phyloP scores from a whole-genome alignment of 2,113 vertebrate species.

The Prietella phreatophila region DNA sequence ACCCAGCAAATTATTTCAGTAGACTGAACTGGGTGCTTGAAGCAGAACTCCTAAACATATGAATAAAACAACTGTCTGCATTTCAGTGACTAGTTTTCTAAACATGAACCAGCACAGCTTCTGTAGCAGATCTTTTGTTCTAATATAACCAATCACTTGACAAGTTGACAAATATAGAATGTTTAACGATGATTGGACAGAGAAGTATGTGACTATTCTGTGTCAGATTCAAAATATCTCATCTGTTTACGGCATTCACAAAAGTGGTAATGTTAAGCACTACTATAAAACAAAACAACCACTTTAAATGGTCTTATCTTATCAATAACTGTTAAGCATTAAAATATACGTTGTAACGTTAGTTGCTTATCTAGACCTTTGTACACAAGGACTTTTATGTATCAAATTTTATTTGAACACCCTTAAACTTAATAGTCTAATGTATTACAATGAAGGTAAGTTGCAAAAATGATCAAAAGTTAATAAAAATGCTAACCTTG shows the following conservation, averaged over 20 bases:
- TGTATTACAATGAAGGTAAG: not conserved
- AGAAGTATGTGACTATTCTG: not conserved
- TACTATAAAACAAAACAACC: not conserved
- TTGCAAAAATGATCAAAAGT: not conserved
- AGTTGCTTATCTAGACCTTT: not conserved
- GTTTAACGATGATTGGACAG: not conserved
- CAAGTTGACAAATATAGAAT: not conserved
- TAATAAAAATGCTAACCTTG: slow-evolving; percentile 73
- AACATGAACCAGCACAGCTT: not conserved
- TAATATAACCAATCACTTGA: not conserved
- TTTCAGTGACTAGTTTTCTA: not conserved
- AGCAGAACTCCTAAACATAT: not conserved
- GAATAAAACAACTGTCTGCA: not conserved
- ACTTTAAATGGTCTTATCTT: not conserved
- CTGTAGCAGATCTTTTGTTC: not conserved
- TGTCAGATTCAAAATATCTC: not conserved
- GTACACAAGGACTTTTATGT: not conserved
- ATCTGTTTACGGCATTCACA: not conserved
- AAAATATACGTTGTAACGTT: not conserved
- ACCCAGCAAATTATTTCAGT: not conserved
- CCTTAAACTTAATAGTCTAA: not conserved
- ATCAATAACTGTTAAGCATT: not conserved
- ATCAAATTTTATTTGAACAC: not conserved
- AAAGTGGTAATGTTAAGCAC: not conserved
- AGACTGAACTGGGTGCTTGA: not conserved